A percentile compares a stretch with the other conserved stretches of the same genome.
Evolutionary conservation across 2,888 invertebrate species (phyloP).

Genomic region (Yponomeuta evonymella): DNA sequence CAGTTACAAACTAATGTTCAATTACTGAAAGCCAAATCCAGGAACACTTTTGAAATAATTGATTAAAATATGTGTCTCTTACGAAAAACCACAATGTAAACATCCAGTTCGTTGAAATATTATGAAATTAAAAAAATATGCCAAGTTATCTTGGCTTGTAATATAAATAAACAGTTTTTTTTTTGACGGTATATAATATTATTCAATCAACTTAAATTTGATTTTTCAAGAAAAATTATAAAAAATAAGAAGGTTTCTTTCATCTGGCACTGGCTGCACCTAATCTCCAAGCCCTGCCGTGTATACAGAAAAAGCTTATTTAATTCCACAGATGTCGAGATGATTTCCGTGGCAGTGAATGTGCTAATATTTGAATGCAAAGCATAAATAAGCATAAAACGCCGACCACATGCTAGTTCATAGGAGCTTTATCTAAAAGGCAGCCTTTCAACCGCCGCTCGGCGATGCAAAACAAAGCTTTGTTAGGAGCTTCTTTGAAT

Average conservation of each 20-base stretch:
- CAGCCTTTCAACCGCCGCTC: slow-evolving; percentile 66
- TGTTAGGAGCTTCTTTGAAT: slow-evolving; percentile 71
- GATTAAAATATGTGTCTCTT: too few relatives aligned
- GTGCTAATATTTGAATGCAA: not conserved
- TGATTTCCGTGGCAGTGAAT: not conserved
- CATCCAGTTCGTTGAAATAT: too few relatives aligned
- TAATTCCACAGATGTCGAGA: not conserved
- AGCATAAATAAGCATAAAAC: slow-evolving; percentile 42
- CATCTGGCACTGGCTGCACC: not conserved
- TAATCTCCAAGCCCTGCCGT: not conserved
- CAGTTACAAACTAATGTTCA: too few relatives aligned
- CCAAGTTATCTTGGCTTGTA: too few relatives aligned
- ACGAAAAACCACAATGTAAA: too few relatives aligned
- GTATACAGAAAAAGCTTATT: not conserved
- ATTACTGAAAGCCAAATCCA: too few relatives aligned
- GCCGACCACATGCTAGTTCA: slow-evolving; percentile 62
- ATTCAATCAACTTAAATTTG: too few relatives aligned
- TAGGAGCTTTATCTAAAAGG: slow-evolving; percentile 72
- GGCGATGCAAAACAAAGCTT: slow-evolving; percentile 74
- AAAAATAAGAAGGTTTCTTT: not conserved
- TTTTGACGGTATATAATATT: too few relatives aligned
- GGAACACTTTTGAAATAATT: too few relatives aligned
- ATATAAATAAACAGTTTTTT: too few relatives aligned
- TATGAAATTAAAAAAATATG: too few relatives aligned
- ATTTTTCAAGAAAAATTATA: too few relatives aligned